These are phyloP conservation scores for Dinothrombium tinctorium DNA, from an alignment of 1,140 invertebrate species.

Conservation along the genomic window DNA sequence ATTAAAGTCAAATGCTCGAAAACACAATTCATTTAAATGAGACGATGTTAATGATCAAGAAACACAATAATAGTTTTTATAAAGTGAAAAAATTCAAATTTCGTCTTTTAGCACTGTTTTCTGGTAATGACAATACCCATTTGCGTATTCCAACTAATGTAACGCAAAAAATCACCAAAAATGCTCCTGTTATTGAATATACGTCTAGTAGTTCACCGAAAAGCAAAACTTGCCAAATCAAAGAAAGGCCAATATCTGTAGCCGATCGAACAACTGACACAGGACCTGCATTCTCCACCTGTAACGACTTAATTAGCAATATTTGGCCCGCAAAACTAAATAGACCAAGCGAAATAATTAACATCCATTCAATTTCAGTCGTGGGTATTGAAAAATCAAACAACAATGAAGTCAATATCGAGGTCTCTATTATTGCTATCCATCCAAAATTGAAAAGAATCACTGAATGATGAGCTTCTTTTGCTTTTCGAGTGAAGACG, in stretches of 20 bases:
- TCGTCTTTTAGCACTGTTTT: too few species aligned
- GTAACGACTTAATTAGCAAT: slow-evolving; percentile 51
- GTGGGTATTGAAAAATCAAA: slow-evolving; percentile 56
- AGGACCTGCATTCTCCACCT: slow-evolving; percentile 67
- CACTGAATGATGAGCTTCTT: slow-evolving; percentile 62
- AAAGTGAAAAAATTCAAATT: too few species aligned
- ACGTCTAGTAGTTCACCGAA: slow-evolving; percentile 57
- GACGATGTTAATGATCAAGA: too few species aligned
- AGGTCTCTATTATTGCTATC: slow-evolving; percentile 52
- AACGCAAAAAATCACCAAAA: slow-evolving; percentile 57
- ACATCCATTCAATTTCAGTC: slow-evolving; percentile 45
- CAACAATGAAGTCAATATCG: slow-evolving; percentile 44
- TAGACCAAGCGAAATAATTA: slow-evolving; percentile 52
- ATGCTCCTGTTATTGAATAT: slow-evolving; percentile 50
- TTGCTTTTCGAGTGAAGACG: slow-evolving; percentile 53
- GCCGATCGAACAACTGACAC: slow-evolving; percentile 60
- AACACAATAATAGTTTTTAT: too few species aligned
- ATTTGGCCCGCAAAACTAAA: slow-evolving; percentile 76
- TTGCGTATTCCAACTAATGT: slow-evolving; percentile 57
- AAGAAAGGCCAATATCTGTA: slow-evolving; percentile 70
- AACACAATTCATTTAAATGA: too few species aligned
- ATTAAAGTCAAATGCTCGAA: too few species aligned
- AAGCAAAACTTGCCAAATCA: slow-evolving; percentile 55
- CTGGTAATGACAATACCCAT: slow-evolving; percentile 38
- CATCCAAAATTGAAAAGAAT: slow-evolving; percentile 81